Evolutionary conservation across 2,888 invertebrate genomes (phyloP).

Genomic region (Ectropis crepuscularia): DNA sequence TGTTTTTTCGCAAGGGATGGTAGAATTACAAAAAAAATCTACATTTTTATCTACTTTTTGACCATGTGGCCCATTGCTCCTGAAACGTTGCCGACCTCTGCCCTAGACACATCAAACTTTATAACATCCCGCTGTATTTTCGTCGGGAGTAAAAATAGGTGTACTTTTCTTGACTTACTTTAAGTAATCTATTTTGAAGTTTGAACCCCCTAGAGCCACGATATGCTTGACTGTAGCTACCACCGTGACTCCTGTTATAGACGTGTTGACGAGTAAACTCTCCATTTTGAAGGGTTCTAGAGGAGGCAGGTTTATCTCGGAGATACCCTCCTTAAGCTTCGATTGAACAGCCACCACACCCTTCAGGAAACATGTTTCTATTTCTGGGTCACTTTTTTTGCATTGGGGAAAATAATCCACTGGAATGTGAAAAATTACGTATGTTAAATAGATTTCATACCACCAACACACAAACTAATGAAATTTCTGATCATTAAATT

Average conservation of each 20-base stretch:
- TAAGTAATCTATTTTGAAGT: constrained; percentile 14
- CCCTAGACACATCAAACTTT: too few relatives aligned
- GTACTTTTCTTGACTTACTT: constrained; percentile 14
- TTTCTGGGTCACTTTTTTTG: constrained; percentile 45
- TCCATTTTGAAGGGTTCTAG: constrained; percentile 25
- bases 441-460: too few relatives aligned
- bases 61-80: too few relatives aligned
- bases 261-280: background rate
- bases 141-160: too few relatives aligned
- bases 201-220: constrained; percentile 7
- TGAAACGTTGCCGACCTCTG: too few relatives aligned
- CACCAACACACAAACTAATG: too few relatives aligned
- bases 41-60: too few relatives aligned
- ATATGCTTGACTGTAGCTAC: constrained; percentile 1
- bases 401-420: constrained; percentile 41
- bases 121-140: too few relatives aligned
- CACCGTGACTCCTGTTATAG: constrained; percentile 1
- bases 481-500: too few relatives aligned
- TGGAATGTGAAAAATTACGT: constrained; percentile 3
- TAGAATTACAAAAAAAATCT: too few relatives aligned
- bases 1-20: too few relatives aligned
- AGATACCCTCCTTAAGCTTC: constrained; percentile 41
- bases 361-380: constrained; percentile 43
- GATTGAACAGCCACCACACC: constrained; percentile 33
- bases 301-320: constrained; percentile 48